phyloP scores from a whole-genome alignment of 1,140 invertebrate species.

The Holcopasites calliopsidis region DNA sequence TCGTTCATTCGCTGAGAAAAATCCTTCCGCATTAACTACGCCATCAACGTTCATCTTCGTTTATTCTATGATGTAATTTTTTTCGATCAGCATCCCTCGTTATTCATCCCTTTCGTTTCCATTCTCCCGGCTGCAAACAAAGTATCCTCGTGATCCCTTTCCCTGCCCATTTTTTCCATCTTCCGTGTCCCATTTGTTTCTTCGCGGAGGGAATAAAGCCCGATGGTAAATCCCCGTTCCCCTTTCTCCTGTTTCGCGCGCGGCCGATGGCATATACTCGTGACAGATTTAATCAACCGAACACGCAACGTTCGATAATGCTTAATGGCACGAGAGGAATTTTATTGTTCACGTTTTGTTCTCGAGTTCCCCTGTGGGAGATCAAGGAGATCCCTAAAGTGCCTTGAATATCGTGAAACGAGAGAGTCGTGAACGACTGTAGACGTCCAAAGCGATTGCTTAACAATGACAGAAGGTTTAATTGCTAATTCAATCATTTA shows the following conservation, averaged over 20 bases:
- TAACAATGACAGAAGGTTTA: too few relatives aligned
- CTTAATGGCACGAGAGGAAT: conserved; percentile 27
- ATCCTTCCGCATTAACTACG: conserved; percentile 69
- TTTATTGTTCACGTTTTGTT: background rate
- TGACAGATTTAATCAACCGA: conserved; percentile 19
- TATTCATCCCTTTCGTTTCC: background rate
- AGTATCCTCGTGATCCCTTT: background rate
- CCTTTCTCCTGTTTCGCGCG: background rate
- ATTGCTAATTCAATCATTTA: too few relatives aligned
- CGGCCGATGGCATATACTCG: background rate
- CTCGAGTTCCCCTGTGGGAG: background rate
- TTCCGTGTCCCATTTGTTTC: conserved; percentile 60
- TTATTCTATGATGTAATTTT: background rate
- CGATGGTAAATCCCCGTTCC: conserved; percentile 47
- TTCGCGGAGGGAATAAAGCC: conserved; percentile 36
- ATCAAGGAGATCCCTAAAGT: background rate
- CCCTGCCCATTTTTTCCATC: conserved; percentile 35
- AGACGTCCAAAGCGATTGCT: too few relatives aligned
- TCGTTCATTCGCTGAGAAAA: conserved; percentile 69
- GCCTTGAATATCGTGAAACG: background rate
- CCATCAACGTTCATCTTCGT: conserved; percentile 51
- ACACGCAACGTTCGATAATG: conserved; percentile 19
- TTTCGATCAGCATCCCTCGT: background rate
- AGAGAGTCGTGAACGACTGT: background rate
- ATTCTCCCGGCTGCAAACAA: background rate